Base-by-base conservation (phyloP, 2,888 invertebrate species). In the Philopedon plagiatum region DNA sequence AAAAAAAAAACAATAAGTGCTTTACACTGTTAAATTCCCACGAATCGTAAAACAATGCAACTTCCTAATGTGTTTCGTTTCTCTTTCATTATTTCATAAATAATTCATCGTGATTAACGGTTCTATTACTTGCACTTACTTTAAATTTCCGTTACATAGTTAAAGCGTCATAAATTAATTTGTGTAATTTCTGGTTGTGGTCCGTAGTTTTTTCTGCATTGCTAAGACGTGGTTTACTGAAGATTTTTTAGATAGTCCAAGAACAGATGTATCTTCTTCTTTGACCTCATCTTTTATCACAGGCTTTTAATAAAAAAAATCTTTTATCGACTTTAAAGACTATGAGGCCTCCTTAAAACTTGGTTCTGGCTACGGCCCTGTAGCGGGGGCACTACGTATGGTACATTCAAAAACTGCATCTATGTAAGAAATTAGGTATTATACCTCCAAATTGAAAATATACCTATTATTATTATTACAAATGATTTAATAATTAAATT, bases 51-150 rank as follows among this genome's bases (percentile, higher is more conserved):
- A 44, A 44, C 11, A 44, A 19, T 44, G 7, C 19, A 21, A 19
- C 15, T 41, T 13, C 13, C 41, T 18, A 44, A 44, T 44, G 2
- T 56, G 34, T 34, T 56, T 34, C 29, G 18, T 56, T 56, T 56
- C 56, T 32, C 56, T 56, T 56, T 56, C 34, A 56, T 56, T 56
- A 56, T 56, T 34, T 56, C 56, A 34, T 56, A 56, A 29, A 56
- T 56, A 56, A 56, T 56, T 19, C 56, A 56, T 56, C 9, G 13
- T 18, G 26, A 32, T 32, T 56, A 56, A 29, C 56, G 11, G 56
- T 56, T 26, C 18, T 56, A 32, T n/a, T 26, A 26, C 54, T 49
- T n/a, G 21, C 13, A 23, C 54, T 54, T 54, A 13, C 11, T 23
- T 1, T 51, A 23, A 51, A 32, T 51, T 51, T 51, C 51, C 51